Evolutionary conservation across 2,797 vertebrate species (phyloP).

Genomic region (Furcifer pardalis): DNA sequence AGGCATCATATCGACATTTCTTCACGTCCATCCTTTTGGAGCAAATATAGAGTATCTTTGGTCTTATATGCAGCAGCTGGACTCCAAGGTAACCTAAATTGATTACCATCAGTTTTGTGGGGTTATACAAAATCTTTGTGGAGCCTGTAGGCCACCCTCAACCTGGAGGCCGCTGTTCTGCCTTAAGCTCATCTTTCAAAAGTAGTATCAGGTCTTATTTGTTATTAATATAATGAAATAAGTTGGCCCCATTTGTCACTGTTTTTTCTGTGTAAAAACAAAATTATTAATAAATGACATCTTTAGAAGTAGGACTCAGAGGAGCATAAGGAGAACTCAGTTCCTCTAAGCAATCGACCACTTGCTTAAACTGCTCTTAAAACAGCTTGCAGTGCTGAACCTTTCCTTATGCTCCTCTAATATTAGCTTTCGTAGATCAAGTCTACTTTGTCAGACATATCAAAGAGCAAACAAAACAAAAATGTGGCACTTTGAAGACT

Average conservation of each 20-base stretch:
- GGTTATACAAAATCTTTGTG: conserved; percentile 11
- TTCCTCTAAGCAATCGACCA: not conserved
- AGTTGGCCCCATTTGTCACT: not conserved
- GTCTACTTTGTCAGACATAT: too few relatives aligned
- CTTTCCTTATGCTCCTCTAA: not conserved
- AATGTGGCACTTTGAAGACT: too few relatives aligned
- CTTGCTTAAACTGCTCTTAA: not conserved
- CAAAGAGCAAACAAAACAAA: too few relatives aligned
- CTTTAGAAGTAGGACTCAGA: not conserved
- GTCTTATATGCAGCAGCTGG: conserved; percentile 95
- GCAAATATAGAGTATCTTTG: conserved; percentile 97
- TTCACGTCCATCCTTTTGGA: conserved; percentile 96
- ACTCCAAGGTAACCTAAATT: conserved; percentile 85
- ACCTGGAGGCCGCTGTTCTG: not conserved
- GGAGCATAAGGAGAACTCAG: not conserved
- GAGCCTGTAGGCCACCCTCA: not conserved
- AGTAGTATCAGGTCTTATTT: not conserved
- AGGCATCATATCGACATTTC: conserved; percentile 97
- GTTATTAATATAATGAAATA: not conserved
- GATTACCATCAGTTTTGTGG: conserved; percentile 2
- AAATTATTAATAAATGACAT: not conserved
- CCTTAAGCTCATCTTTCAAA: not conserved
- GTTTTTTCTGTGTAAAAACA: not conserved
- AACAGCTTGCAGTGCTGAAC: not conserved
- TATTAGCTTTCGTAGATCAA: too few relatives aligned